These are phyloP conservation scores for Synchiropus splendidus DNA, from an alignment of 2,113 vertebrate species.

Conservation along the genomic window DNA sequence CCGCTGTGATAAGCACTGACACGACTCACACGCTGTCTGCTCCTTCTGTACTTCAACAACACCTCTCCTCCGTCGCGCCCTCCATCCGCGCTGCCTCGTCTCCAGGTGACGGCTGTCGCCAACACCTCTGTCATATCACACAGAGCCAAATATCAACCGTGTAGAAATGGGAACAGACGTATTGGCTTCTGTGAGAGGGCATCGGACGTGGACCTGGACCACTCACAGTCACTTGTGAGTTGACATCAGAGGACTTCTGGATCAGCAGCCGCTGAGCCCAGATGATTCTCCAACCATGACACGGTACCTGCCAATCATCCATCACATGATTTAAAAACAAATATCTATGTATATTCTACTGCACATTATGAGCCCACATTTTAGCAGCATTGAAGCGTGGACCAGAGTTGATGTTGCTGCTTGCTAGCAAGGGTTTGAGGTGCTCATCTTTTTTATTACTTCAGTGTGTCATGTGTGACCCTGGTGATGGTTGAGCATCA, in stretches of 20 bases:
- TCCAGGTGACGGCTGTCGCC: slow-evolving; percentile 52
- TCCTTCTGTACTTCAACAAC: slow-evolving; percentile 4
- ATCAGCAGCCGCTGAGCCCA: slow-evolving; percentile 31
- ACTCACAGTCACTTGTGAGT: too few relatives aligned
- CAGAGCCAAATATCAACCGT: slow-evolving; percentile 64
- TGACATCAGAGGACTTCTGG: too few relatives aligned
- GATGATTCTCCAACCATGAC: slow-evolving; percentile 26
- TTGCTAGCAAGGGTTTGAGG: too few relatives aligned
- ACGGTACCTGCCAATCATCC: slow-evolving; percentile 12
- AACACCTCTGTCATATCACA: slow-evolving; percentile 62
- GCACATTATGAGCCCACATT: too few relatives aligned
- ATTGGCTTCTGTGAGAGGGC: slow-evolving; percentile 46
- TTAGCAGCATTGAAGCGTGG: too few relatives aligned
- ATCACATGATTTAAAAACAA: not conserved
- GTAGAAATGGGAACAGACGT: too few relatives aligned
- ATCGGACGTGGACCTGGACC: slow-evolving; percentile 24
- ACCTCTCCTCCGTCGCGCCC: slow-evolving; percentile 14
- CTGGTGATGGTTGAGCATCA: too few relatives aligned
- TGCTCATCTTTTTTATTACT: too few relatives aligned
- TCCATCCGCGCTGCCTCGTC: slow-evolving; percentile 27
- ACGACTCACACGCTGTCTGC: slow-evolving; percentile 40
- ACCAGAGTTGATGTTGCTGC: too few relatives aligned
- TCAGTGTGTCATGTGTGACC: too few relatives aligned
- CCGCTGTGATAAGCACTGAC: slow-evolving; percentile 56
- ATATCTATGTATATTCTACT: too few relatives aligned